Conservation (phyloP, 37 sponge, comb jelly and placozoan genomes). For the Beroe forskalii region DNA sequence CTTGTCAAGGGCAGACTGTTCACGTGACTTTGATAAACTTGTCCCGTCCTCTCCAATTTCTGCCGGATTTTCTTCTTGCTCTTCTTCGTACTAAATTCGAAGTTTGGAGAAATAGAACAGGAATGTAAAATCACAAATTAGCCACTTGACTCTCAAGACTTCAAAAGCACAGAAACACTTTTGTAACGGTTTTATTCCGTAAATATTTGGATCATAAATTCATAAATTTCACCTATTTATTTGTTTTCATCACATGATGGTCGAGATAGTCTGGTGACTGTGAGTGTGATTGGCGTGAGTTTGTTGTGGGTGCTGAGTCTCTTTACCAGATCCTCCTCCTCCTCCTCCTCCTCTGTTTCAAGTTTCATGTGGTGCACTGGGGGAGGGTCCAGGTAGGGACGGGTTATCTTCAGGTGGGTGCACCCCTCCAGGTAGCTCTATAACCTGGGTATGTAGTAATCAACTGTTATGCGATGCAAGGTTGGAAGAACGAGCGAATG, state of each 20-base stretch:
- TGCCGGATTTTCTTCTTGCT: background rate
- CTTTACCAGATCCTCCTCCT: background rate
- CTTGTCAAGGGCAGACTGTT: background rate
- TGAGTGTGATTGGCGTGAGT: too few relatives aligned
- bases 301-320: too few relatives aligned
- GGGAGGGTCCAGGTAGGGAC: constrained; percentile 12
- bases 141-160: too few relatives aligned
- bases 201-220: too few relatives aligned
- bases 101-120: background rate
- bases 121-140: too few relatives aligned
- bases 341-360: background rate
- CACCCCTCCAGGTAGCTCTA: constrained; percentile 36
- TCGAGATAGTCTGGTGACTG: too few relatives aligned
- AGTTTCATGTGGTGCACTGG: background rate
- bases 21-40: background rate
- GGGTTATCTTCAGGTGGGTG: background rate
- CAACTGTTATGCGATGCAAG: background rate
- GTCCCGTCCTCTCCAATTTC: background rate
- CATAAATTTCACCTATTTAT: too few relatives aligned
- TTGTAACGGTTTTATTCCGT: too few relatives aligned
- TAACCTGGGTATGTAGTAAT: constrained; percentile 31
- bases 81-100: background rate
- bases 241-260: too few relatives aligned
- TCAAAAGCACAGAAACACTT: too few relatives aligned
- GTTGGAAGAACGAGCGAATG: background rate